Conservation (phyloP, 2,113 vertebrate species). For the Callorhinus ursinus region DNA sequence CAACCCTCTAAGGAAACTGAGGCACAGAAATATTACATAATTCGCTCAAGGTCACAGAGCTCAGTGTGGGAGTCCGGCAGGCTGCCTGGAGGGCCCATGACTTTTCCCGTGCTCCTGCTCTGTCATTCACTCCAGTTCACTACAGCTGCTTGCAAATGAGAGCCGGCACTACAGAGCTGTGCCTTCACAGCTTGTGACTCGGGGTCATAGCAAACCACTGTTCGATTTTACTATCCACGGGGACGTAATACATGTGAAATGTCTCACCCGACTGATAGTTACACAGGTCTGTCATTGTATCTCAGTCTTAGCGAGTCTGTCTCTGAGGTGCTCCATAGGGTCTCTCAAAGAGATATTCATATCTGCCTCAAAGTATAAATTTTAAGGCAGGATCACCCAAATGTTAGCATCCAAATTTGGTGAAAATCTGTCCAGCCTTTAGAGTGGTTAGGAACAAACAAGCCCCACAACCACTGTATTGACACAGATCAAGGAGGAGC, state of each 20-base stretch:
- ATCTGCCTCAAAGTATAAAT: neutral
- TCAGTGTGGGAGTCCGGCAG: neutral
- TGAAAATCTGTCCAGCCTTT: neutral
- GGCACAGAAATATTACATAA: neutral
- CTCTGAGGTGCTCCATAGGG: neutral
- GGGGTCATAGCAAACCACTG: neutral
- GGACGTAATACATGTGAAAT: neutral
- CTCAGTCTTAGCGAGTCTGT: neutral
- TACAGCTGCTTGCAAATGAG: neutral
- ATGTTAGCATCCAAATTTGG: neutral
- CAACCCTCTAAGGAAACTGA: neutral
- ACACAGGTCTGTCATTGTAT: neutral
- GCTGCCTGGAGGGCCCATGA: neutral
- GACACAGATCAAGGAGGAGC: neutral
- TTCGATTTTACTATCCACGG: neutral
- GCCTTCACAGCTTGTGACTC: neutral
- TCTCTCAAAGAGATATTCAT: slow-evolving; percentile 3
- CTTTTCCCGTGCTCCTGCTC: neutral
- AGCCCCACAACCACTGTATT: neutral
- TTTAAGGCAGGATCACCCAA: neutral
- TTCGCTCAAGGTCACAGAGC: slow-evolving; percentile 28
- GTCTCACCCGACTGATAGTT: neutral
- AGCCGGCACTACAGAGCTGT: neutral
- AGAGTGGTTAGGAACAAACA: neutral
- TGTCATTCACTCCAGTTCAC: neutral